Base-by-base conservation (phyloP, 2,888 invertebrate species). In the Craniophora ligustri region DNA sequence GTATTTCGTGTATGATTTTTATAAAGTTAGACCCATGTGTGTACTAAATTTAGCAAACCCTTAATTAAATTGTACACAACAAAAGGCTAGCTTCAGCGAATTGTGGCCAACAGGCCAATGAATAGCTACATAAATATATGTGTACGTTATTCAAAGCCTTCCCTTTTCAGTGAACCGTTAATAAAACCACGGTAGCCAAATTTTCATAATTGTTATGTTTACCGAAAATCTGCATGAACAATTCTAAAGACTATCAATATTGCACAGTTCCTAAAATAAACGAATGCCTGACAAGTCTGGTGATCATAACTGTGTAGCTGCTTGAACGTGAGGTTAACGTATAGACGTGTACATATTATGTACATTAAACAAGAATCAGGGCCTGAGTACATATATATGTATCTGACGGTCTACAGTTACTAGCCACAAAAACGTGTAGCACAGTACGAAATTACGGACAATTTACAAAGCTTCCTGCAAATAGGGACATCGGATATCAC, bases 61-160 rank as follows among this genome's bases (percentile, higher is more conserved):
- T 57, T 69, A 54, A 60, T 67, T 57, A 61, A 68, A 71, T 60
- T 49, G 11, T 38, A 44, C 51, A 31, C 34, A 64, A 61, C 67
- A 67, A 58, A 78, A 65, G 51, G 40, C 49, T 48, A 47, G 60
- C 72, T 73, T 67, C 58, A 72, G 54, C 69, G 63, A 79, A 67
- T 72, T 77, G 72, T 63, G 26, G n/a, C 5, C 67, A 72, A 81
- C 81, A 77, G 26, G n/a, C 5, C 67, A 72, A 81, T 81, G 78
- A 78, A 79, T 77, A 78, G 67, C 59, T 70, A 8, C 31, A 42
- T 28, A 26, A 26, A 11, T 32, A 46, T 35, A 79, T 69, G 72
- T 70, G 67, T 79, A 81, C 79, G 83, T 87, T 82, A 86, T 89
- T 87, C 81, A 86, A 79, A 84, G 82, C 75, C 73, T 79, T 79